A percentile compares a stretch with the other conserved stretches of the same genome.
Evolutionary conservation across 1,140 invertebrate species (phyloP).

Genomic region (Tetramorium parvispinum): DNA sequence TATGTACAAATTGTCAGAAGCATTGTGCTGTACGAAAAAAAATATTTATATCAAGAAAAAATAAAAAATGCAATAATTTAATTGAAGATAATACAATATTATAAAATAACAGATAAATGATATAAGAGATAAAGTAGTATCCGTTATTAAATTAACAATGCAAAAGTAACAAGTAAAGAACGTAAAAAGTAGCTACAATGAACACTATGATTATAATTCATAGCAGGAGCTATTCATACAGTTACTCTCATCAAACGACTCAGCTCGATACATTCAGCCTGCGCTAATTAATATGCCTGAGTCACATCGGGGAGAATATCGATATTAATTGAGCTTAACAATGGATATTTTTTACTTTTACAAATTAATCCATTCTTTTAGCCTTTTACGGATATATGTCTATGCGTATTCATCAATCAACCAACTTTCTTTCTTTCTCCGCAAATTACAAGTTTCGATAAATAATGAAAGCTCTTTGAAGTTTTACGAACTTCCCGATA

Average conservation of each 20-base stretch:
- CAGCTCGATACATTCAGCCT: not conserved
- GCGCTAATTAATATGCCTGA: constrained; percentile 42
- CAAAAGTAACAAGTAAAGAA: not conserved
- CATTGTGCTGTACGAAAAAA: not conserved
- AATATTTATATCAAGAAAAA: not conserved
- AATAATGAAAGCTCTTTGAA: constrained; percentile 58
- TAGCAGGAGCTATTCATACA: not conserved
- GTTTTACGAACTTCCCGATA: constrained; percentile 54
- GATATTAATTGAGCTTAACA: constrained; percentile 39
- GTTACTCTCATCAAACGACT: constrained; percentile 35
- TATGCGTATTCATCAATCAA: constrained; percentile 46
- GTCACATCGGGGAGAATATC: not conserved
- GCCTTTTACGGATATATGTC: not conserved
- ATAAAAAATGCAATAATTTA: not conserved
- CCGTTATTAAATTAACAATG: constrained; percentile 3
- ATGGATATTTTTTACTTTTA: constrained; percentile 20
- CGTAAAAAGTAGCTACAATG: constrained; percentile 2
- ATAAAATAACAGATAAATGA: not conserved
- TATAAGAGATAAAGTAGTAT: not conserved
- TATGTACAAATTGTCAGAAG: constrained; percentile 39
- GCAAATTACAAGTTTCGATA: constrained; percentile 58
- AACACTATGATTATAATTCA: constrained; percentile 5
- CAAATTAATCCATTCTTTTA: constrained; percentile 34
- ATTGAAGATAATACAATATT: not conserved
- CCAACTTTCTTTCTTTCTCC: constrained; percentile 12